Evolutionary conservation across 2,113 vertebrate species (phyloP).

Genomic region (Glareola pratincola): DNA sequence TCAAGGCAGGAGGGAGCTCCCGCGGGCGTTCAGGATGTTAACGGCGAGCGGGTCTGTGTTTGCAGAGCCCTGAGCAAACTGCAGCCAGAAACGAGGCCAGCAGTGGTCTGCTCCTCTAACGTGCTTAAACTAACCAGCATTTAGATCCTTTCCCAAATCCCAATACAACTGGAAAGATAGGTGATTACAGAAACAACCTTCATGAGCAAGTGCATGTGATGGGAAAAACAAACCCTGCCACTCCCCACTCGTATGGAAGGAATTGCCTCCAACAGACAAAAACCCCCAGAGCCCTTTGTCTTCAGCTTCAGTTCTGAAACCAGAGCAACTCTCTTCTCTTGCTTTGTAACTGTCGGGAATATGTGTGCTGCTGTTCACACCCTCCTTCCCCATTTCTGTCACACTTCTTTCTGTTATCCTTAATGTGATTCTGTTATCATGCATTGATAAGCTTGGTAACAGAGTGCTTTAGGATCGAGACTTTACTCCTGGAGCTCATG

Average conservation of each 20-base stretch:
- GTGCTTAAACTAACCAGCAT: not conserved
- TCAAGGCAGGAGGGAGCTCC: not conserved
- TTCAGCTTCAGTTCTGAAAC: not conserved
- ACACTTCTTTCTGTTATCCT: not conserved
- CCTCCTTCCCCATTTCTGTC: not conserved
- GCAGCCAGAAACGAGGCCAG: not conserved
- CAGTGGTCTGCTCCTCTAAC: not conserved
- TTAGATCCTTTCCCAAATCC: not conserved
- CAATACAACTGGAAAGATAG: not conserved
- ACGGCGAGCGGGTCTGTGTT: not conserved
- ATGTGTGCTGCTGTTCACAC: not conserved
- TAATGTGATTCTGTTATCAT: not conserved
- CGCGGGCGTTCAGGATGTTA: fast-evolving
- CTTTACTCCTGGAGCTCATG: not conserved
- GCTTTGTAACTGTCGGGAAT: not conserved
- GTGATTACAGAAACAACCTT: not conserved
- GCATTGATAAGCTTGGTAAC: not conserved
- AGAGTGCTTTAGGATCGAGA: not conserved
- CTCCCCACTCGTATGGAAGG: not conserved
- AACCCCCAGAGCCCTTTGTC: not conserved
- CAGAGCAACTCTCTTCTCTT: not conserved
- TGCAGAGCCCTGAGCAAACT: not conserved
- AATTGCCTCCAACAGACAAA: not conserved
- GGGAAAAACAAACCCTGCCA: not conserved
- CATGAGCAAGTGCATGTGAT: not conserved